A percentile compares a stretch with the other conserved stretches of the same genome.
Evolutionary conservation across 2,888 invertebrate genomes (phyloP).

Genomic region (Pachycephus smyrnensis): DNA sequence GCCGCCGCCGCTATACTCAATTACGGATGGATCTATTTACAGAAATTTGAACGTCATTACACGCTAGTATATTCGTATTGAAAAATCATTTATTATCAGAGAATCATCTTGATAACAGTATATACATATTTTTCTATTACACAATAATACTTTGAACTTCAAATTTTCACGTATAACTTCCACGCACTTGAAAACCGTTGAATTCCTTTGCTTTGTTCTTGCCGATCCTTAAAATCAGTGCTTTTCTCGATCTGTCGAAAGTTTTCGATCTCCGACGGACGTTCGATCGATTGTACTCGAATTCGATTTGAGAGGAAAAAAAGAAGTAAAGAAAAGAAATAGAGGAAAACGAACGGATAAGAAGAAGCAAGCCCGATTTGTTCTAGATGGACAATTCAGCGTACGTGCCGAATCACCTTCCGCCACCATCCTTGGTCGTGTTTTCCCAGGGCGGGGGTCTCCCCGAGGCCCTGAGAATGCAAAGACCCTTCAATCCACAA

Average conservation of each 20-base stretch:
- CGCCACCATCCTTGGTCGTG: conserved; percentile 80
- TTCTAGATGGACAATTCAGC: conserved; percentile 81
- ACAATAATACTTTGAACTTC: neutral
- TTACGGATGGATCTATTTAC: neutral
- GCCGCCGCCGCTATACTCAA: neutral
- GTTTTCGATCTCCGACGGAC: neutral
- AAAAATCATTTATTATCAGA: neutral
- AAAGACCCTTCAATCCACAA: conserved; percentile 81
- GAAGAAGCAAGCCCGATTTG: conserved; percentile 32
- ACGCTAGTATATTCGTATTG: neutral
- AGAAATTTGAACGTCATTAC: neutral
- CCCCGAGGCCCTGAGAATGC: conserved; percentile 80
- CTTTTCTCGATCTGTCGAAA: neutral
- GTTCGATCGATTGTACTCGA: conserved; percentile 11
- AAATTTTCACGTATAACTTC: neutral
- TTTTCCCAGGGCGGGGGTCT: conserved; percentile 81
- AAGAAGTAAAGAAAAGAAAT: conserved; percentile 35
- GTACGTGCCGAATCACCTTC: conserved; percentile 79
- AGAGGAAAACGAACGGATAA: conserved; percentile 25
- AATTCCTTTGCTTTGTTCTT: neutral
- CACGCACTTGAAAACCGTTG: neutral
- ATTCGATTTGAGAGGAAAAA: conserved; percentile 16
- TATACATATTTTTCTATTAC: neutral
- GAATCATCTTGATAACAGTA: neutral
- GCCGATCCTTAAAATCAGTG: neutral